phyloP scores from a whole-genome alignment of 2,888 invertebrate genomes.

The Acanthococcus lagerstroemiae region DNA sequence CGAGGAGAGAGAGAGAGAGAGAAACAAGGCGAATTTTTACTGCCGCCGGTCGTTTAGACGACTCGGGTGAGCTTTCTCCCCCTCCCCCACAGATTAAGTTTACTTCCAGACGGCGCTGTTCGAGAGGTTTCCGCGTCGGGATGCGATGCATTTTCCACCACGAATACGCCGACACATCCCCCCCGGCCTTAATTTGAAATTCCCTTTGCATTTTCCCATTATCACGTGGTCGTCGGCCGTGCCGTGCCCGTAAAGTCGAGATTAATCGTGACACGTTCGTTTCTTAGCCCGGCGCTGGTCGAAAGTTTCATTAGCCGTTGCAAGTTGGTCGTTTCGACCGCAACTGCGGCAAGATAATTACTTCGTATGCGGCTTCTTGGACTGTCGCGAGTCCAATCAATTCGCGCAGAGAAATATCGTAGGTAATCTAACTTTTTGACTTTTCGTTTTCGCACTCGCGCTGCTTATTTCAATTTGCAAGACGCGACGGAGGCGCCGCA shows the following conservation, averaged over 20 bases:
- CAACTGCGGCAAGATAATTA: not conserved
- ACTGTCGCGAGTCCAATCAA: not conserved
- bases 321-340: not conserved
- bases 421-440: too few species aligned
- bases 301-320: not conserved
- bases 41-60: not conserved
- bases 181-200: not conserved
- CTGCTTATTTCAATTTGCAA: too few species aligned
- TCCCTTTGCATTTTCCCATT: not conserved
- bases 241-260: not conserved
- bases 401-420: too few species aligned
- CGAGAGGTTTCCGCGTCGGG: not conserved
- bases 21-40: not conserved
- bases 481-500: too few species aligned
- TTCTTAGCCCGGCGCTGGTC: not conserved
- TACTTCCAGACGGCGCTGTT: not conserved
- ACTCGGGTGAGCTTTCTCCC: not conserved
- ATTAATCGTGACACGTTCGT: not conserved
- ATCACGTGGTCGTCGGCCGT: not conserved
- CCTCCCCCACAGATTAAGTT: not conserved
- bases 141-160: too few species aligned
- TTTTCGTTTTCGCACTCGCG: too few species aligned
- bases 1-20: not conserved
- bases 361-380: not conserved
- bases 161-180: too few species aligned